Evolutionary conservation across 2,888 invertebrate genomes (phyloP).

Genomic region (Melieria picta): DNA sequence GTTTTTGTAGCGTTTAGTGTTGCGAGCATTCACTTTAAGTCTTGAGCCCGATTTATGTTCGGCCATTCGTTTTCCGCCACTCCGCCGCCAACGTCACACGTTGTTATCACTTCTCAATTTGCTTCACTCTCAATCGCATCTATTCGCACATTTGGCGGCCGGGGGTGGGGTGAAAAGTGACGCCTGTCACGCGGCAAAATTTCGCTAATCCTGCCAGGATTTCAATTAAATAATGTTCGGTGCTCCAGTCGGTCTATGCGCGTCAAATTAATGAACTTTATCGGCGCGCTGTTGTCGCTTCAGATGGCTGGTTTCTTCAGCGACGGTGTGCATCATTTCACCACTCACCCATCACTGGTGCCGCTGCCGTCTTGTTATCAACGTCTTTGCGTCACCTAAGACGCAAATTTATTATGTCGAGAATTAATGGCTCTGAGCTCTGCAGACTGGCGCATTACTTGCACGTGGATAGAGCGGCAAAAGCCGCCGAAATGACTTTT

Average conservation of each 20-base stretch:
- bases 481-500: too few species aligned
- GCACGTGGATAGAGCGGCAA: too few species aligned
- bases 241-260: slow-evolving; percentile 19
- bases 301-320: too few species aligned
- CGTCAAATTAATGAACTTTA: slow-evolving; percentile 21
- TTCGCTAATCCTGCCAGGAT: slow-evolving; percentile 40
- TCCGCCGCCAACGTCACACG: neutral
- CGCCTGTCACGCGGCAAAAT: neutral
- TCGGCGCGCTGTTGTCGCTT: neutral
- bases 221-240: slow-evolving; percentile 46
- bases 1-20: too few species aligned
- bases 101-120: neutral
- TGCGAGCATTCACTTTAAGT: too few species aligned
- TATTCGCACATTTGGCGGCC: neutral
- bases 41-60: neutral
- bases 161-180: too few species aligned
- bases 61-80: neutral
- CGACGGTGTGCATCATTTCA: slow-evolving; percentile 8
- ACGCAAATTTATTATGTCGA: too few species aligned
- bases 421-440: too few species aligned
- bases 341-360: neutral
- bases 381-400: neutral
- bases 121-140: slow-evolving; percentile 1
- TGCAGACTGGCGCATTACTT: too few species aligned
- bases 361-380: neutral